phyloP scores from a whole-genome alignment of 1,140 invertebrate species.

The Maconellicoccus hirsutus region DNA sequence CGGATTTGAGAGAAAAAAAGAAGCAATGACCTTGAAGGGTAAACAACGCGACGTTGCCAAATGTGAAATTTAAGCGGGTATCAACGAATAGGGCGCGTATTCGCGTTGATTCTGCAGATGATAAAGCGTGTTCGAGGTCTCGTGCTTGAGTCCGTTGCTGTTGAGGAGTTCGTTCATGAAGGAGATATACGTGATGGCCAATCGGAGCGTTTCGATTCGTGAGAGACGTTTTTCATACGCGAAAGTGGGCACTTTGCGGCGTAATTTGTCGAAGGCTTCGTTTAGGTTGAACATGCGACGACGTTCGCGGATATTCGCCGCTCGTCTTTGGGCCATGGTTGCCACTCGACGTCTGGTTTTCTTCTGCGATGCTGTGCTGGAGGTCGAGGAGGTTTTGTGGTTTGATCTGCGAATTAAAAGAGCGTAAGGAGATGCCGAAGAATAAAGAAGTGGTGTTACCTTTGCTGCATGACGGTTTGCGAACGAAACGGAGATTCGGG shows the following conservation, averaged over 20 bases:
- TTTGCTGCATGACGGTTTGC: constrained; percentile 27
- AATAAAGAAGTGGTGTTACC: constrained; percentile 19
- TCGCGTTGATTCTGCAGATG: not conserved
- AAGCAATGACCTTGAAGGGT: too few relatives aligned
- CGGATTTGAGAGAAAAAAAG: too few relatives aligned
- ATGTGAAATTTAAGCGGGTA: constrained; percentile 17
- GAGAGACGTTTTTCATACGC: constrained; percentile 97
- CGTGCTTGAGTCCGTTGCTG: constrained; percentile 28
- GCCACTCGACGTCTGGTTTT: constrained; percentile 77
- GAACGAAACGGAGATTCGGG: constrained; percentile 10
- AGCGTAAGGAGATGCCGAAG: not conserved
- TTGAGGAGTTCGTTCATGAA: constrained; percentile 85
- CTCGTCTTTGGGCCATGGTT: constrained; percentile 75
- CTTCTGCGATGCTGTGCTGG: constrained; percentile 37
- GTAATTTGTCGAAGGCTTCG: constrained; percentile 88
- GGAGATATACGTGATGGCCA: constrained; percentile 97
- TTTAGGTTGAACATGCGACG: constrained; percentile 95
- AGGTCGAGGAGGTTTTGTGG: not conserved
- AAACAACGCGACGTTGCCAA: too few relatives aligned
- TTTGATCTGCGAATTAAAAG: not conserved
- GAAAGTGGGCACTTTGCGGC: constrained; percentile 93
- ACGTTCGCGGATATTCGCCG: constrained; percentile 88
- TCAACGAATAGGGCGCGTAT: constrained; percentile 25
- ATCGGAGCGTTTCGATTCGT: constrained; percentile 88
- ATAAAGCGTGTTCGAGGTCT: not conserved